Conservation (phyloP, 2,888 invertebrate species). For the Barypeithes pellucidus region DNA sequence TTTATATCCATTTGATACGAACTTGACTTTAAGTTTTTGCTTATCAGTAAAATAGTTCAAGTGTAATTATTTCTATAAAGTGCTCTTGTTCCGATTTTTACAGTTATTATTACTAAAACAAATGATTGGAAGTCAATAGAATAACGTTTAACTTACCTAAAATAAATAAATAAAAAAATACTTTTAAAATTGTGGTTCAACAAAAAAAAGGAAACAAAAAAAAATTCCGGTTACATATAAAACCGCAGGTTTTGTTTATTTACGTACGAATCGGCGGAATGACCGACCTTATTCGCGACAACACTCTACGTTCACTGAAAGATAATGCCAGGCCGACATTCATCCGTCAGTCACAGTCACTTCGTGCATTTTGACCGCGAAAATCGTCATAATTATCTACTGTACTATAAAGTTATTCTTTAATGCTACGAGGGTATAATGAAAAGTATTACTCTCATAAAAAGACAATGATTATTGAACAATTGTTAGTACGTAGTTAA, state of each 20-base stretch:
- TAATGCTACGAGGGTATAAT: background rate
- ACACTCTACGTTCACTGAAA: conserved; percentile 21
- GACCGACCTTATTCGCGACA: conserved; percentile 22
- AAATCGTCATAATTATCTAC: conserved; percentile 17
- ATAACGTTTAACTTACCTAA: conserved; percentile 1
- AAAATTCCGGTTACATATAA: conserved; percentile 9
- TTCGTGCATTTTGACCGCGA: conserved; percentile 32
- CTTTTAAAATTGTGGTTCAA: background rate
- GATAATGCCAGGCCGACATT: conserved; percentile 9
- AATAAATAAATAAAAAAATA: background rate
- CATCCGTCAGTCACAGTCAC: conserved; percentile 12
- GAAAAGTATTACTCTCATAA: background rate
- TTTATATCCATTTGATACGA: too few relatives aligned
- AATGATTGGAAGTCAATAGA: background rate
- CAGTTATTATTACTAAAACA: background rate
- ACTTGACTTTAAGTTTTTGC: too few relatives aligned
- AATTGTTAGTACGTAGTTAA: too few relatives aligned
- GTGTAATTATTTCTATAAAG: too few relatives aligned
- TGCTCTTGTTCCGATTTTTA: too few relatives aligned
- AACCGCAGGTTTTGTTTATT: conserved; percentile 15
- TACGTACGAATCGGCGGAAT: conserved; percentile 1
- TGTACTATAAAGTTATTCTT: background rate
- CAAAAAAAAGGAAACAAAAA: conserved; percentile 10
- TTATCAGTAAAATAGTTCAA: too few relatives aligned
- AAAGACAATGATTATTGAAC: too few relatives aligned